Conservation (phyloP, 23 tunicate species). For the Corella eumyota region DNA sequence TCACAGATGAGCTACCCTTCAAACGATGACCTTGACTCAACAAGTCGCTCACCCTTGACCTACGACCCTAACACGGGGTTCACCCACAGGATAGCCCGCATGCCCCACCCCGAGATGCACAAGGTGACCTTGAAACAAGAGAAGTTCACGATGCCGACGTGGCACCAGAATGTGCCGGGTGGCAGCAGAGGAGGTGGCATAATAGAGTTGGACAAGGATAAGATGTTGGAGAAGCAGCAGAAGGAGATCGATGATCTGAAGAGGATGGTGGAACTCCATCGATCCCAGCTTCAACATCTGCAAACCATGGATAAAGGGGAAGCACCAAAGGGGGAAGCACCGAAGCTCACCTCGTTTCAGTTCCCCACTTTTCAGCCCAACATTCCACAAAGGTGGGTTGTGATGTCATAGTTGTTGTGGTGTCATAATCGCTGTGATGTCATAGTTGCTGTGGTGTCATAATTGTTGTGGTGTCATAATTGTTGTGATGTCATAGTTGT, state of each 20-base stretch:
- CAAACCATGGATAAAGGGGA: slow-evolving; percentile 6
- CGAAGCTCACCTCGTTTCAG: too few species aligned
- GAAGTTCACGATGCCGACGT: slow-evolving; percentile 62
- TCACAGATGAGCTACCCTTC: background rate
- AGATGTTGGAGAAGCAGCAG: slow-evolving; percentile 76
- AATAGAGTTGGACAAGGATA: slow-evolving; percentile 29
- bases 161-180: slow-evolving; percentile 24
- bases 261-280: slow-evolving; percentile 66
- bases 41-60: background rate
- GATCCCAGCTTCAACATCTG: slow-evolving; percentile 39
- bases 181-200: background rate
- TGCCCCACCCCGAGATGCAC: slow-evolving; percentile 49
- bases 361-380: too few species aligned
- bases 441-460: too few species aligned
- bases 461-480: too few species aligned
- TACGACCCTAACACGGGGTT: slow-evolving; percentile 51
- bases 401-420: too few species aligned
- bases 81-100: slow-evolving; percentile 34
- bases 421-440: too few species aligned
- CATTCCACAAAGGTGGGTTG: too few species aligned
- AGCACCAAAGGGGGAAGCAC: too few species aligned
- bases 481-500: too few species aligned
- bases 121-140: slow-evolving; percentile 34
- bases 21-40: background rate
- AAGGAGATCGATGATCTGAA: slow-evolving; percentile 71